phyloP scores from a whole-genome alignment of 2,113 vertebrate species.

The Damaliscus lunatus region DNA sequence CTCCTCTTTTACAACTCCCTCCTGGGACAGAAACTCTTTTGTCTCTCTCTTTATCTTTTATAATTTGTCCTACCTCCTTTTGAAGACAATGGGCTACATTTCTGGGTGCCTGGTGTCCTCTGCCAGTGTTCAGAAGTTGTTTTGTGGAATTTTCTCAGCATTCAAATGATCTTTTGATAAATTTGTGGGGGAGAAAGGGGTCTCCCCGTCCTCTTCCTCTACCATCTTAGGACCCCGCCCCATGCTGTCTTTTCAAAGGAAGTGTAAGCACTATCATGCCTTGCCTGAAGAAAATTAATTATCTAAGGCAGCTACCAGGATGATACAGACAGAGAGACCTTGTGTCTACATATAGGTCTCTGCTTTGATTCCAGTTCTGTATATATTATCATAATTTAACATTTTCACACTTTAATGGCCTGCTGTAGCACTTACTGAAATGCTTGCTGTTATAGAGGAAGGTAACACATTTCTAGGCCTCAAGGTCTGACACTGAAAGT shows the following conservation, averaged over 20 bases:
- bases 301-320: not conserved
- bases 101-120: not conserved
- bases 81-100: not conserved
- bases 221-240: not conserved
- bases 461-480: not conserved
- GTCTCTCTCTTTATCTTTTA: not conserved
- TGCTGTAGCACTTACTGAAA: not conserved
- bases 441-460: not conserved
- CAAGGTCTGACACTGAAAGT: not conserved
- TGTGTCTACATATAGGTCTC: not conserved
- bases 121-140: not conserved
- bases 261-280: not conserved
- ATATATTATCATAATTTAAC: not conserved
- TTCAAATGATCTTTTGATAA: not conserved
- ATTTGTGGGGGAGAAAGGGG: not conserved
- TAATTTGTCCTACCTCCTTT: not conserved
- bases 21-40: not conserved
- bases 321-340: slow-evolving; percentile 7
- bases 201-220: not conserved
- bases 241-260: not conserved
- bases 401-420: not conserved
- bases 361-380: not conserved
- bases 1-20: not conserved
- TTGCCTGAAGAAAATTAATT: slow-evolving; percentile 48
- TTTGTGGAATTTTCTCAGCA: not conserved